Conservation (phyloP, 2,888 invertebrate genomes). For the Eupithecia centaureata region DNA sequence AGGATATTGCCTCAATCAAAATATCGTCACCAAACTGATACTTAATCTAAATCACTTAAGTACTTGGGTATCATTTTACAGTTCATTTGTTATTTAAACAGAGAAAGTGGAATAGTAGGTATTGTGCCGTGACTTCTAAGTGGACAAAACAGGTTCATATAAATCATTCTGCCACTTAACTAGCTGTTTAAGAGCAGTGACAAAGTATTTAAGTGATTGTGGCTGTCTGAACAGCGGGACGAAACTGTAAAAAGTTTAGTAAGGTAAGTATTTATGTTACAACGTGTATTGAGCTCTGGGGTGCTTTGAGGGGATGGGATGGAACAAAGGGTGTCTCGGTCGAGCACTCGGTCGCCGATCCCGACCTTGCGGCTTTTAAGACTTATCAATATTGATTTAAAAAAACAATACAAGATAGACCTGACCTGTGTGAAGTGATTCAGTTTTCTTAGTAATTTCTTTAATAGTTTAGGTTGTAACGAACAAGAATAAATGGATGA, state of each 20-base stretch:
- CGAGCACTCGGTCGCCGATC: conserved; percentile 59
- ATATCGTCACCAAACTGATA: conserved; percentile 2
- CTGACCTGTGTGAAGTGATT: background rate
- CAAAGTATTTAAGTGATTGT: conserved; percentile 23
- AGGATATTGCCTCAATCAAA: background rate
- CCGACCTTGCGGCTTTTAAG: conserved; percentile 60
- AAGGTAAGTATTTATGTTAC: conserved; percentile 77
- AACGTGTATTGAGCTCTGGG: conserved; percentile 67
- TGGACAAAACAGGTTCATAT: conserved; percentile 11
- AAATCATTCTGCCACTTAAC: background rate
- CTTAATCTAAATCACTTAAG: conserved; percentile 2
- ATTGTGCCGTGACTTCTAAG: background rate
- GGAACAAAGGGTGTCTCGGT: conserved; percentile 60
- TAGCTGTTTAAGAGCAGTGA: conserved; percentile 9
- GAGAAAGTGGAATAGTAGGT: conserved; percentile 4
- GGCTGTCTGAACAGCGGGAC: conserved; percentile 65
- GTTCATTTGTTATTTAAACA: conserved; percentile 6
- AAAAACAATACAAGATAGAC: conserved; percentile 48
- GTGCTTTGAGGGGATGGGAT: conserved; percentile 64
- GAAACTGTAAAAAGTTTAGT: conserved; percentile 69
- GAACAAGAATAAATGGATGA: no score
- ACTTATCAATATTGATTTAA: conserved; percentile 66
- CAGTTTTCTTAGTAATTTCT: background rate
- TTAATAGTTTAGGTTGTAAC: no score
- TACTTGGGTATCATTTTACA: background rate